Evolutionary conservation across 1,140 invertebrate genomes (phyloP).

Genomic region (Hypothenemus hampei): DNA sequence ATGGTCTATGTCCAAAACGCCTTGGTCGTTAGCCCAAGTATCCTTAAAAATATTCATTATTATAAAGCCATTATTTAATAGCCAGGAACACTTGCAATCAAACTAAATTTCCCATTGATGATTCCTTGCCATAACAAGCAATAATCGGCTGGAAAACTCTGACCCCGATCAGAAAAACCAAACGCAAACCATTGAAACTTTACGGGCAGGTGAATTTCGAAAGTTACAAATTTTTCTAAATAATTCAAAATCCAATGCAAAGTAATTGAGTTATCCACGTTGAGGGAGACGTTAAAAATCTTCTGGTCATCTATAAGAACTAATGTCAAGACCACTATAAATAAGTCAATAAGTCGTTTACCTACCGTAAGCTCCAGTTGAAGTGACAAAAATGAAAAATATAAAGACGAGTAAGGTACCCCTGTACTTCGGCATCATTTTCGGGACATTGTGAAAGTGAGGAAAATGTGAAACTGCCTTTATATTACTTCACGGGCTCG

Average conservation of each 20-base stretch:
- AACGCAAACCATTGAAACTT: constrained; percentile 70
- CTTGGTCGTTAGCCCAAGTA: constrained; percentile 63
- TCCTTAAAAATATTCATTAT: constrained; percentile 54
- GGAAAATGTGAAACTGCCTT: no score
- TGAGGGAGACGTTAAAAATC: constrained; percentile 39
- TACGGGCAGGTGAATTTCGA: constrained; percentile 51
- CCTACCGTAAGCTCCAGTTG: neutral
- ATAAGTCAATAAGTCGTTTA: neutral
- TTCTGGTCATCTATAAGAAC: constrained; percentile 18
- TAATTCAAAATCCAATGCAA: constrained; percentile 47
- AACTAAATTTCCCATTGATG: constrained; percentile 41
- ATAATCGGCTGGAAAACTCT: constrained; percentile 71
- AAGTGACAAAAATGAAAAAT: neutral
- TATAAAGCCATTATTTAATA: constrained; percentile 2
- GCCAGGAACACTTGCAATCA: constrained; percentile 2
- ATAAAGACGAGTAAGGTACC: neutral
- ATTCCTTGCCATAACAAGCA: constrained; percentile 81
- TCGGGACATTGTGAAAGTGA: neutral
- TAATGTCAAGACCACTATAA: no score
- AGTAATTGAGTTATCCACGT: constrained; percentile 34
- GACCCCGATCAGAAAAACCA: constrained; percentile 89
- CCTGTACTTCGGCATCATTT: neutral
- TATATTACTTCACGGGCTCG: no score
- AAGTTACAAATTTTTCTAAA: constrained; percentile 43
- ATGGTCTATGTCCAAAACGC: constrained; percentile 62